Base-by-base conservation (phyloP, 2,113 vertebrate genomes). In the Heterocephalus glaber region DNA sequence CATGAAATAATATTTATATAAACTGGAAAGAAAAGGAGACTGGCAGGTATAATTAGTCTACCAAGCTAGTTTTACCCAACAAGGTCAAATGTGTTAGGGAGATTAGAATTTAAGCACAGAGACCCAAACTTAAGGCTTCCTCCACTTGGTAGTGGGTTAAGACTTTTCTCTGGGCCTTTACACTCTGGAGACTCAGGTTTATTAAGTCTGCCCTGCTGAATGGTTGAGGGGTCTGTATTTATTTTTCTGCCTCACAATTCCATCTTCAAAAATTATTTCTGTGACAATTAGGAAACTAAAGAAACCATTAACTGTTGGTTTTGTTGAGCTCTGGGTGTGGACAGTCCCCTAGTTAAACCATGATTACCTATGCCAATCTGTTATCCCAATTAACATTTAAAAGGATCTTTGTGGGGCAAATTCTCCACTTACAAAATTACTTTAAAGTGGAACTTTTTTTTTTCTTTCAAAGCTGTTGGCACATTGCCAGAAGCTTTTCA, bases 11-110 rank as follows among this genome's bases (percentile, higher is more conserved):
- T 30, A 41, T 72, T 72, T 49, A 30, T 3, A 19, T 11, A 60
- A n/a, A 33, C 19, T 1, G 0, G n/a, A 4, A 35, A 61, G 26
- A 4, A 28, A 2, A 9, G 4, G 30, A 30, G 44, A 33, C 0
- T 2, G 74, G 35, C 44, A 47, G 63, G 66, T 24, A 0, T 44
- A 2, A 68, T n/a, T 24, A 20, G 61, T 63, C 68, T 22, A 2
- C 35, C 49, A 26, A 35, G 47, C 54, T 44, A 38, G 58, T 70
- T 47, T 47, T 47, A n/a, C n/a, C n/a, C n/a, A n/a, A n/a, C n/a
- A n/a, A n/a, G n/a, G n/a, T n/a, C n/a, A n/a, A n/a, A n/a, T n/a
- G n/a, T n/a, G n/a, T n/a, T n/a, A n/a, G n/a, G 80, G 41, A 84
- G 52, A 5, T 7, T 17, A 38, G n/a, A 86, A 56, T 20, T 24